Percentiles rank a stretch among this genome's conserved stretches.
These are phyloP conservation scores for Microcebus griseorufus DNA, from an alignment of 2,113 vertebrate species.

Conservation along the genomic window DNA sequence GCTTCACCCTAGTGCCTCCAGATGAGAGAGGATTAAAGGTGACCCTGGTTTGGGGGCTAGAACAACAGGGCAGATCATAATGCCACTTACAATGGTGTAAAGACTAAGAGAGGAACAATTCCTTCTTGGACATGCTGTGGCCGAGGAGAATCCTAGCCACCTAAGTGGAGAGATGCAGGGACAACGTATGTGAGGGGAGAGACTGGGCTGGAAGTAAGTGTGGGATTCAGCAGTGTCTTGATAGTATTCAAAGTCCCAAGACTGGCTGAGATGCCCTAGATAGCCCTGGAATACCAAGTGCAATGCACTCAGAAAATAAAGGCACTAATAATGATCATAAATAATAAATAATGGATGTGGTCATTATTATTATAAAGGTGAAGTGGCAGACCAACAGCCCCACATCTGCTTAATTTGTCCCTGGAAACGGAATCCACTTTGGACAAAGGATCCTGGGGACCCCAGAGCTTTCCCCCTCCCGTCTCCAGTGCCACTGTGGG, in stretches of 20 bases:
- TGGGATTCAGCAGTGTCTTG: neutral
- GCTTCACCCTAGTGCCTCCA: neutral
- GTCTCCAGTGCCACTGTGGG: neutral
- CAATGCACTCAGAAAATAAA: neutral
- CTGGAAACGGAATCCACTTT: neutral
- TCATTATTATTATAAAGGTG: neutral
- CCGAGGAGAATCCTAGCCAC: neutral
- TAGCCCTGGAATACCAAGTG: neutral
- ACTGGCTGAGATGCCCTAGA: neutral
- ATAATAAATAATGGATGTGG: neutral
- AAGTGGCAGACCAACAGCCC: neutral
- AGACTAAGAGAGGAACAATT: neutral
- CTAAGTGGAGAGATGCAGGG: neutral
- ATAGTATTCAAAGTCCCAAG: neutral
- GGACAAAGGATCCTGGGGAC: neutral
- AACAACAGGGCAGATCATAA: neutral
- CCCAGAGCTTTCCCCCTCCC: neutral
- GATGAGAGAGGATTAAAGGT: neutral
- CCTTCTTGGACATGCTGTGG: no score
- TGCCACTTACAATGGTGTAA: neutral
- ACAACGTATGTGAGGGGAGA: neutral
- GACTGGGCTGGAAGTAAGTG: neutral
- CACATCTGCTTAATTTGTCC: neutral
- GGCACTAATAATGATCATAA: neutral
- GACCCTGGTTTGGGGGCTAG: neutral